A percentile compares a stretch with the other conserved stretches of the same genome.
Conservation (phyloP, 2,888 invertebrate species). For the Stenotaenia linearis region DNA sequence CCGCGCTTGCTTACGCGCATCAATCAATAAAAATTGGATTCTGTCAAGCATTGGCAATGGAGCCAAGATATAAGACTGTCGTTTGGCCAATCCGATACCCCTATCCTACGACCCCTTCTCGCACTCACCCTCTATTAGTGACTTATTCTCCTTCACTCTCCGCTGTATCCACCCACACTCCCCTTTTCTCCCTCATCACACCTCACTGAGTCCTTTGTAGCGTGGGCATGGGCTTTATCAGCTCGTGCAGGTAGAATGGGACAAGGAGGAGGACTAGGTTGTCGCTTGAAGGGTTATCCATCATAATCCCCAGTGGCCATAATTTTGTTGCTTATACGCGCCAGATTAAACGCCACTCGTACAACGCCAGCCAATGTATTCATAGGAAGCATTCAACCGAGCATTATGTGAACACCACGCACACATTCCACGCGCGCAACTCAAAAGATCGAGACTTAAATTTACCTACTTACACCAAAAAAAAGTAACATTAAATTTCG, state of each 20-base stretch:
- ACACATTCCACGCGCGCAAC: constrained; percentile 8
- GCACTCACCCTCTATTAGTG: constrained; percentile 21
- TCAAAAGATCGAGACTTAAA: not conserved
- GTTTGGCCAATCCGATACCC: constrained; percentile 26
- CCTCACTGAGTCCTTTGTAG: constrained; percentile 16
- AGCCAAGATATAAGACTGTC: constrained; percentile 14
- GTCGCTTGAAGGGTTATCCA: constrained; percentile 26
- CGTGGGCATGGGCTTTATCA: constrained; percentile 23
- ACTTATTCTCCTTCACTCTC: constrained; percentile 23
- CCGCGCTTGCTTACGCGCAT: constrained; percentile 4
- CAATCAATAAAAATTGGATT: constrained; percentile 33
- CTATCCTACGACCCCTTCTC: constrained; percentile 35
- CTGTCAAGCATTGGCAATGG: constrained; percentile 30
- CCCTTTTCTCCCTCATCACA: constrained; percentile 3
- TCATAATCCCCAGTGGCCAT: constrained; percentile 26
- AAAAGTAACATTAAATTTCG: not conserved
- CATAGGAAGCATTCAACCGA: constrained; percentile 21
- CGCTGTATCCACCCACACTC: not conserved
- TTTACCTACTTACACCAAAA: not conserved
- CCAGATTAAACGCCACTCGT: constrained; percentile 22
- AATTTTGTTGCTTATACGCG: constrained; percentile 26
- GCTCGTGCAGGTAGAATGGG: constrained; percentile 14
- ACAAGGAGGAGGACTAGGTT: not conserved
- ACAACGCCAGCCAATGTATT: constrained; percentile 22
- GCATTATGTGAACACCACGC: constrained; percentile 14